Conservation (phyloP, 64 coral and sea anemone genomes). For the Porites lutea region DNA sequence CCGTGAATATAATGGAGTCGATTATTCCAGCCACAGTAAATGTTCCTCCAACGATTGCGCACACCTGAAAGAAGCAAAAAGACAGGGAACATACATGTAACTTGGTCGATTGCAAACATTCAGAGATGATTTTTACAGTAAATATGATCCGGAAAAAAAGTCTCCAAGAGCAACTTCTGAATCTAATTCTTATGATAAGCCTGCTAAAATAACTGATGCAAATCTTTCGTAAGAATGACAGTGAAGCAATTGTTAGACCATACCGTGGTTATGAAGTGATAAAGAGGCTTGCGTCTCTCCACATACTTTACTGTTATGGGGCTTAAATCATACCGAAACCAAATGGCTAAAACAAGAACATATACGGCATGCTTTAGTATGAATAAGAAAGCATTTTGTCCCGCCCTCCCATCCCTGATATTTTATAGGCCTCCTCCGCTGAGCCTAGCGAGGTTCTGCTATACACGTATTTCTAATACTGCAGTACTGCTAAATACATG, state of each 20-base stretch:
- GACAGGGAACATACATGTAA: not conserved
- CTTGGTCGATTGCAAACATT: not conserved
- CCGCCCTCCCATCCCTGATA: no score
- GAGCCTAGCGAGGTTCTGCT: no score
- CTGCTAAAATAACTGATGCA: no score
- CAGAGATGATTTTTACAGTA: not conserved
- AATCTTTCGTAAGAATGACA: not conserved
- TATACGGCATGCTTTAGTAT: no score
- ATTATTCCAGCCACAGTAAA: conserved; percentile 98
- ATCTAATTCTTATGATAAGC: no score
- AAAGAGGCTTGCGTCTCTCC: conserved; percentile 94
- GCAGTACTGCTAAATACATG: no score
- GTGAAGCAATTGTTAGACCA: not conserved
- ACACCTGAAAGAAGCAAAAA: conserved; percentile 77
- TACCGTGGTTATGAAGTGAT: conserved; percentile 99
- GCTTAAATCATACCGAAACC: conserved; percentile 98
- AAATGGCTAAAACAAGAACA: conserved; percentile 76
- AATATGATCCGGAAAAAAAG: not conserved
- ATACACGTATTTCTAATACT: no score
- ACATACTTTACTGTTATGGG: conserved; percentile 99
- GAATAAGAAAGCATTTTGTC: no score
- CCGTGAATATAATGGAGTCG: conserved; percentile 95
- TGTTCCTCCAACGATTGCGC: conserved; percentile 96
- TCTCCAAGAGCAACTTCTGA: no score
- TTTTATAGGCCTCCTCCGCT: no score